Evolutionary conservation across 2,888 invertebrate genomes (phyloP).

Genomic region (Hanleya hanleyi): DNA sequence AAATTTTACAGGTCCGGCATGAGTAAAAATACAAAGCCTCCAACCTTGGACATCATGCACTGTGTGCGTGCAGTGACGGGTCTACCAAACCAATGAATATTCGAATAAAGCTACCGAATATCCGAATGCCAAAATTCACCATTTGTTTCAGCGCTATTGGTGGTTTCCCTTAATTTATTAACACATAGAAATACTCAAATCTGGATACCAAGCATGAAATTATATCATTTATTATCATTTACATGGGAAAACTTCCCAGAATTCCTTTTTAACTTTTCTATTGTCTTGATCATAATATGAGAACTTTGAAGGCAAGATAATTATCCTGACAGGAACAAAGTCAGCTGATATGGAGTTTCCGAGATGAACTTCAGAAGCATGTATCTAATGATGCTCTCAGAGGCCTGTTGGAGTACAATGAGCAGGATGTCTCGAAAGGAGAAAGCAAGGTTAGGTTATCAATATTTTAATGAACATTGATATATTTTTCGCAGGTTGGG

Average conservation of each 20-base stretch:
- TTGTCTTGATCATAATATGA: background rate
- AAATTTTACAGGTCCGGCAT: too few relatives aligned
- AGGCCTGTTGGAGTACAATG: slow-evolving; percentile 82
- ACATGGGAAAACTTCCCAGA: too few relatives aligned
- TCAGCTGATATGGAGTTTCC: slow-evolving; percentile 80
- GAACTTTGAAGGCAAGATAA: background rate
- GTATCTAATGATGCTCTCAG: slow-evolving; percentile 80
- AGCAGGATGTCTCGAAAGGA: slow-evolving; percentile 81
- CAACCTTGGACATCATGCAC: too few relatives aligned
- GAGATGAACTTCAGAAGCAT: slow-evolving; percentile 79
- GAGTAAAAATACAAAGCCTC: too few relatives aligned
- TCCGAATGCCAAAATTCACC: too few relatives aligned
- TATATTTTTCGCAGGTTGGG: background rate
- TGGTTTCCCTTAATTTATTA: background rate
- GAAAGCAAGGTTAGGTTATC: slow-evolving; percentile 78
- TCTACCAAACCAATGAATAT: too few relatives aligned
- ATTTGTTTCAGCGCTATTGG: background rate
- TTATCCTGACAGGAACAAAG: slow-evolving; percentile 79
- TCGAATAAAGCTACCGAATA: too few relatives aligned
- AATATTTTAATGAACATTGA: background rate
- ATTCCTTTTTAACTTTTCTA: too few relatives aligned
- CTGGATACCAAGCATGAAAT: too few relatives aligned
- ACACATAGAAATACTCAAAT: too few relatives aligned
- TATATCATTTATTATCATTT: too few relatives aligned
- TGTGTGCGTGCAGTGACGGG: too few relatives aligned